Evolutionary conservation across 2,888 invertebrate genomes (phyloP).

Genomic region (Leptothorax acervorum): DNA sequence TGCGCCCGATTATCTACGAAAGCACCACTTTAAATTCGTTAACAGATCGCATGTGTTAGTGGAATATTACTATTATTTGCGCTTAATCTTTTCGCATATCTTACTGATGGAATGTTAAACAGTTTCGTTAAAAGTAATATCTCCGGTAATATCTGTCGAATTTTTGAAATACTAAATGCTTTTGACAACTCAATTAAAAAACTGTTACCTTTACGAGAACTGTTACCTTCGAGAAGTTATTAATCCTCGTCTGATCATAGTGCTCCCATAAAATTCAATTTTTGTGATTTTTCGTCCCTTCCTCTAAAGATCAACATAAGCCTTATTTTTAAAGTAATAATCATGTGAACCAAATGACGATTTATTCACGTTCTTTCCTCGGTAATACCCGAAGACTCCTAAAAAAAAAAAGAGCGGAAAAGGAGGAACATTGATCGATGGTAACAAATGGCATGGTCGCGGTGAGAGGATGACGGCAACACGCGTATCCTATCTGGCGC

Average conservation of each 20-base stretch:
- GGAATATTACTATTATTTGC: not conserved
- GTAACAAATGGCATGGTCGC: slow-evolving; percentile 4
- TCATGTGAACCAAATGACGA: not conserved
- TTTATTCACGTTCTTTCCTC: not conserved
- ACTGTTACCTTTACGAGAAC: not conserved
- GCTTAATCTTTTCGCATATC: no score
- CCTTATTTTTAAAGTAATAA: not conserved
- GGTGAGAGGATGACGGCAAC: slow-evolving; percentile 52
- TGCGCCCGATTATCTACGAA: not conserved
- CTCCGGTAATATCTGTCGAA: not conserved
- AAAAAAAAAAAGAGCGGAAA: not conserved
- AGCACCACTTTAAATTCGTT: not conserved
- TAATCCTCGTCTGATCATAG: not conserved
- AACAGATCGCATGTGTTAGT: not conserved
- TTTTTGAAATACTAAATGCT: not conserved
- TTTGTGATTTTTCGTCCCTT: not conserved
- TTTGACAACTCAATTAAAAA: not conserved
- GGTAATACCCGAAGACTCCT: not conserved
- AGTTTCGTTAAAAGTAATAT: not conserved
- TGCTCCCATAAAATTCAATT: not conserved
- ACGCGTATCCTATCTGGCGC: slow-evolving; percentile 79
- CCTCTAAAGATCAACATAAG: not conserved
- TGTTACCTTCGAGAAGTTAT: not conserved
- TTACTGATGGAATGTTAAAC: not conserved
- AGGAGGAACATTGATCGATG: slow-evolving; percentile 13